A percentile compares a stretch with the other conserved stretches of the same genome.
Conservation (phyloP, 2,888 invertebrate species). For the Campoplex capitator region DNA sequence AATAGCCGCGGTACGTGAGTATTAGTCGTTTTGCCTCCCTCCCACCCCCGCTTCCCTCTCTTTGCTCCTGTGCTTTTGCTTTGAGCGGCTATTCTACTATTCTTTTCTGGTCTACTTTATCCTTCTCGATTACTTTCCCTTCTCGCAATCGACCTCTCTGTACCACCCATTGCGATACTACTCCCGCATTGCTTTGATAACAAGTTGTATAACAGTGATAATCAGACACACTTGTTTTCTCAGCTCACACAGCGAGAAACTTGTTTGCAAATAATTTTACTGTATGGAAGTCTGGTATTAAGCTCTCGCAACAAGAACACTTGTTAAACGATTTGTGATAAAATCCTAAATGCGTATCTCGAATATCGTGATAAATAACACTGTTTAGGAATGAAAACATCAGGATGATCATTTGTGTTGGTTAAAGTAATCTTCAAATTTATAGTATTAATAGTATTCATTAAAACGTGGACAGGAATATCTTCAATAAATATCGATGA, state of each 20-base stretch:
- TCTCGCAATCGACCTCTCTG: conserved; percentile 22
- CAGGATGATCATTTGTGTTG: background rate
- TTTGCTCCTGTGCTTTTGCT: conserved; percentile 29
- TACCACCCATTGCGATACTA: conserved; percentile 16
- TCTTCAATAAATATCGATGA: background rate
- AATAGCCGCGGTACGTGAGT: conserved; percentile 45
- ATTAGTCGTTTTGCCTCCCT: conserved; percentile 41
- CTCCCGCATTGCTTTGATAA: conserved; percentile 38
- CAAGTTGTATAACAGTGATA: conserved; percentile 54
- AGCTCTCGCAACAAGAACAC: background rate
- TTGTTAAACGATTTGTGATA: background rate
- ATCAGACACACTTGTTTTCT: conserved; percentile 41
- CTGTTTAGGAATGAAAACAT: too few species aligned
- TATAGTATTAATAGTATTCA: background rate
- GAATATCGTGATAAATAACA: too few species aligned
- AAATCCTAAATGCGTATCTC: too few species aligned
- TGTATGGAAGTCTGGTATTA: background rate
- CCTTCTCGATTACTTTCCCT: conserved; percentile 23
- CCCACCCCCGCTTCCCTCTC: background rate
- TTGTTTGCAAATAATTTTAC: conserved; percentile 42
- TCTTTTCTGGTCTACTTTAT: conserved; percentile 33
- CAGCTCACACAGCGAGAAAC: conserved; percentile 9
- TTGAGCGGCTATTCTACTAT: conserved; percentile 37
- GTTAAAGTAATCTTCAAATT: background rate
- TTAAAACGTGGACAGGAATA: background rate